phyloP scores from a whole-genome alignment of 2,888 invertebrate species.

The Lasioglossum oenotherae region DNA sequence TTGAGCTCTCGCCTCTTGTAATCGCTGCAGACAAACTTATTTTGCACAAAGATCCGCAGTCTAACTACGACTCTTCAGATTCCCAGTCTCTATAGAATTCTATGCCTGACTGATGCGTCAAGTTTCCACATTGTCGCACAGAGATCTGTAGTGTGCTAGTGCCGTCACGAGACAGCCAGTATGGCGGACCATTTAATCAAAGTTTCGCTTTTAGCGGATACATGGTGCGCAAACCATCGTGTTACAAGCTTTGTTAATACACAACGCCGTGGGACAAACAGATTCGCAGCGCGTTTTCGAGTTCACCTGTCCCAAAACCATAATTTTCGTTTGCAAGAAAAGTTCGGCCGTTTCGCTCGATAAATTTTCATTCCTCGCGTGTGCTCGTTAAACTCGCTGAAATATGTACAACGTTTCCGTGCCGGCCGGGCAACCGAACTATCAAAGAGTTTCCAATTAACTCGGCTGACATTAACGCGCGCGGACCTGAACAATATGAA shows the following conservation, averaged over 20 bases:
- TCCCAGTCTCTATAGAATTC: neutral
- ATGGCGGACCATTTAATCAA: constrained; percentile 15
- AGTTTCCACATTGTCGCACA: neutral
- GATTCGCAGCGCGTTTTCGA: neutral
- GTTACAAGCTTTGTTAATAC: constrained; percentile 5
- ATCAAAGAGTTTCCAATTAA: constrained; percentile 35
- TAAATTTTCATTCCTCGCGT: constrained; percentile 39
- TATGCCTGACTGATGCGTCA: neutral
- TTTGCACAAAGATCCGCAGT: neutral
- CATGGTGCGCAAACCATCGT: neutral
- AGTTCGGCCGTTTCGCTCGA: constrained; percentile 34
- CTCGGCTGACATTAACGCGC: constrained; percentile 19
- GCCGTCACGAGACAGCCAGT: neutral
- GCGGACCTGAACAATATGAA: constrained; percentile 32
- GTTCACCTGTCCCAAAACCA: neutral
- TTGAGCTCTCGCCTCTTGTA: neutral
- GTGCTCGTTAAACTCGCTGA: constrained; percentile 38
- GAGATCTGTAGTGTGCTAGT: neutral
- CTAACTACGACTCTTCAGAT: neutral
- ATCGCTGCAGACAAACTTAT: neutral
- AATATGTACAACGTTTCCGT: constrained; percentile 27
- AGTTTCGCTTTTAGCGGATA: constrained; percentile 1
- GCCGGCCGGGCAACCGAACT: neutral
- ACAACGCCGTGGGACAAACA: neutral
- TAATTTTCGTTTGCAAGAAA: constrained; percentile 23